A percentile compares a stretch with the other conserved stretches of the same genome.
Conservation (phyloP, 64 coral and sea anemone genomes). For the Dendrophyllia cribrosa region DNA sequence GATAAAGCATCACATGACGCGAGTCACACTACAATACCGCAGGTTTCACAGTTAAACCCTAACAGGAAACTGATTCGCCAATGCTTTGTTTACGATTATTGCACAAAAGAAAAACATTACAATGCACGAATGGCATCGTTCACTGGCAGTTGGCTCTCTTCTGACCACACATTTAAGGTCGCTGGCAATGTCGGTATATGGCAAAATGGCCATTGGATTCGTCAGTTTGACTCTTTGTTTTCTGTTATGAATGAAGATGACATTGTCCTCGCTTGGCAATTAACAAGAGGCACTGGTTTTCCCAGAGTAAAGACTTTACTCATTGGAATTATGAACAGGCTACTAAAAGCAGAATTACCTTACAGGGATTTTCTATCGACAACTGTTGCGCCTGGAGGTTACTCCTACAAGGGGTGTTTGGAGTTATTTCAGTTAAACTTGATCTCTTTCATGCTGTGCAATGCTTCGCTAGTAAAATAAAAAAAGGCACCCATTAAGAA, state of each 20-base stretch:
- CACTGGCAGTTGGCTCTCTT: not conserved
- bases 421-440: slow-evolving; percentile 20
- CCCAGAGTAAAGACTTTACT: not conserved
- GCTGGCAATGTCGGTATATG: slow-evolving; percentile 24
- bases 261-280: slow-evolving; percentile 7
- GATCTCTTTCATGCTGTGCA: slow-evolving; percentile 66
- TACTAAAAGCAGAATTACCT: not conserved
- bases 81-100: slow-evolving; percentile 40
- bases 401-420: slow-evolving; percentile 31
- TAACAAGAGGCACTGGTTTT: slow-evolving; percentile 15
- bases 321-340: not conserved
- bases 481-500: not conserved
- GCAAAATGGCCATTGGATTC: slow-evolving; percentile 34
- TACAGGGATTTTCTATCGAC: slow-evolving; percentile 29
- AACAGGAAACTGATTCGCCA: slow-evolving; percentile 36
- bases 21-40: not conserved
- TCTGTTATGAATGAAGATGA: slow-evolving; percentile 19
- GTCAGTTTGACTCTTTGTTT: slow-evolving; percentile 24
- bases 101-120: slow-evolving; percentile 32
- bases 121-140: slow-evolving; percentile 24
- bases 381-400: slow-evolving; percentile 57
- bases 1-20: not conserved
- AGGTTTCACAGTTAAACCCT: slow-evolving; percentile 28
- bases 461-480: slow-evolving; percentile 8
- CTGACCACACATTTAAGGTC: slow-evolving; percentile 51